phyloP scores from a whole-genome alignment of 2,797 vertebrate species.

The Oreochromis mossambicus region DNA sequence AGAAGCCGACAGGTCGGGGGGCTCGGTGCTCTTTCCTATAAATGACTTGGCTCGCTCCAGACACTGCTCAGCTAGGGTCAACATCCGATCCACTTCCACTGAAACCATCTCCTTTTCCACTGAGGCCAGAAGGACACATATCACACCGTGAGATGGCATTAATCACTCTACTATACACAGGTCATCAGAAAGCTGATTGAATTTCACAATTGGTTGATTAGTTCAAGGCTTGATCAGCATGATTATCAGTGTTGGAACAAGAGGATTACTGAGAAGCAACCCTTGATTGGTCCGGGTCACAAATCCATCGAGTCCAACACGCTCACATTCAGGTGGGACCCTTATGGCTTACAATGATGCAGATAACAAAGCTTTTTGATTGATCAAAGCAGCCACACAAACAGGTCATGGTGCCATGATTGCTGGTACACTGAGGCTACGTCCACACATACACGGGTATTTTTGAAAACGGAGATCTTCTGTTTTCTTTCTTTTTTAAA shows the following conservation, averaged over 20 bases:
- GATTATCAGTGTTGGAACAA: not conserved
- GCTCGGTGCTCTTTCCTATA: constrained; percentile 55
- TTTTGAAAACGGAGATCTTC: not conserved
- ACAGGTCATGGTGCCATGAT: not conserved
- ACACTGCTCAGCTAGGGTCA: constrained; percentile 91
- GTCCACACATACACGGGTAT: not conserved
- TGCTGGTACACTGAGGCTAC: not conserved
- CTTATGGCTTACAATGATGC: not conserved
- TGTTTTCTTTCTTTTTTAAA: not conserved
- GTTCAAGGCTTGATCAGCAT: not conserved
- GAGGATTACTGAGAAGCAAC: not conserved
- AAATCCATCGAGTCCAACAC: not conserved
- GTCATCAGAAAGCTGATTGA: not conserved
- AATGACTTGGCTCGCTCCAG: constrained; percentile 90
- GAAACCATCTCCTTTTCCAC: constrained; percentile 65
- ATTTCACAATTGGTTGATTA: not conserved
- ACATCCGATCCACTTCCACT: constrained; percentile 86
- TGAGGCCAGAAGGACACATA: constrained; percentile 13
- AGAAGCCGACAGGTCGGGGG: not conserved
- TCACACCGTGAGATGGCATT: not conserved
- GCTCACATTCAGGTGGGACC: not conserved
- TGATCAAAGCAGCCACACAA: not conserved
- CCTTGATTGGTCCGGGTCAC: not conserved
- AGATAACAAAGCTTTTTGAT: not conserved
- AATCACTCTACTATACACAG: not conserved